phyloP scores from a whole-genome alignment of 2,113 vertebrate species.

The Myxocyprinus asiaticus region DNA sequence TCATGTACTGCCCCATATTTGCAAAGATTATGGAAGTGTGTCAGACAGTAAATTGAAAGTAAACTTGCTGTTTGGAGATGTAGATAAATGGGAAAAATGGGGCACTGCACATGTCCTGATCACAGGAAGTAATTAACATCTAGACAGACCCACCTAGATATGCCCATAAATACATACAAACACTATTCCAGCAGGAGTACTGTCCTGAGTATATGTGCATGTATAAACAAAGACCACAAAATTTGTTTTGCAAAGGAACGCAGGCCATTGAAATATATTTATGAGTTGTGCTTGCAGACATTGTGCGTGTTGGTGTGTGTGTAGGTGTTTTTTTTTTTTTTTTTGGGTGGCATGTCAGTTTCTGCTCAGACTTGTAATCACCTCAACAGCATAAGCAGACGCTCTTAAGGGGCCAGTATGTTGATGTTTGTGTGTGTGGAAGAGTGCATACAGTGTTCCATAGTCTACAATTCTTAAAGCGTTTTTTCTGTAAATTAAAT shows the following conservation, averaged over 20 bases:
- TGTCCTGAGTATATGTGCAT: background rate
- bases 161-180: background rate
- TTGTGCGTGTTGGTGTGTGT: conserved; percentile 10
- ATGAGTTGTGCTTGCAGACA: background rate
- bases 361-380: conserved; percentile 27
- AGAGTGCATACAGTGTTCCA: no score
- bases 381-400: conserved; percentile 27
- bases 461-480: no score
- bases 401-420: background rate
- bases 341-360: background rate
- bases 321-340: background rate
- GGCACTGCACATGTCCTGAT: conserved; percentile 2
- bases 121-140: background rate
- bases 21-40: conserved; percentile 36
- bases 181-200: background rate
- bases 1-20: background rate
- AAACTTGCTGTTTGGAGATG: conserved; percentile 30
- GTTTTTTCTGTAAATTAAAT: no score
- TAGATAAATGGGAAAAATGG: conserved; percentile 25
- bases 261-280: no score
- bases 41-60: conserved; percentile 4
- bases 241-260: no score
- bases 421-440: background rate
- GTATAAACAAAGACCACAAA: background rate
- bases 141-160: background rate